These are phyloP conservation scores for Steinernema carpocapsae DNA, from an alignment of 2,888 invertebrate species.

Conservation along the genomic window DNA sequence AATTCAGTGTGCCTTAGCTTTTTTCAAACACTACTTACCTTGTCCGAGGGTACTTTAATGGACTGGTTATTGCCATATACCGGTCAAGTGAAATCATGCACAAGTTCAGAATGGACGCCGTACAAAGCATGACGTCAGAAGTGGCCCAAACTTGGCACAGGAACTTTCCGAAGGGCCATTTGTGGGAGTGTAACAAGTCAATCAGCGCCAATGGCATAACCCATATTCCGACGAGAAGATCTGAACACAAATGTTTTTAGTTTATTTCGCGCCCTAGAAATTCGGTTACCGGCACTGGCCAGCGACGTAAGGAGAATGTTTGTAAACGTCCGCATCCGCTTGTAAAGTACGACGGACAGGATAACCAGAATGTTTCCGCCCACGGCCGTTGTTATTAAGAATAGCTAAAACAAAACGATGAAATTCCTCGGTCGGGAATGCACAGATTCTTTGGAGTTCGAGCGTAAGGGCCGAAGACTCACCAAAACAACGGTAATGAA, in stretches of 20 bases:
- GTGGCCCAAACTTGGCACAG: conserved; percentile 66
- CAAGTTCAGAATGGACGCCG: conserved; percentile 68
- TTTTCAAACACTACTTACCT: conserved; percentile 48
- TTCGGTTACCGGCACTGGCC: conserved; percentile 68
- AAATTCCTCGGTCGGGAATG: conserved; percentile 26
- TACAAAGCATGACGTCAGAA: conserved; percentile 68
- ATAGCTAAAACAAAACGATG: conserved; percentile 52
- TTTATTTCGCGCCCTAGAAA: neutral
- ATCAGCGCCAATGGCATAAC: conserved; percentile 70
- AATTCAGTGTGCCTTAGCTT: conserved; percentile 37
- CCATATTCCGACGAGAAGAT: conserved; percentile 68
- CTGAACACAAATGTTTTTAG: conserved; percentile 42
- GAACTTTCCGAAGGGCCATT: conserved; percentile 65
- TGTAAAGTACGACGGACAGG: conserved; percentile 69
- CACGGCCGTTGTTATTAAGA: conserved; percentile 66
- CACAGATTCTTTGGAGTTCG: too few species aligned
- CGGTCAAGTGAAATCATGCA: conserved; percentile 69
- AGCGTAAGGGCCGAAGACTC: conserved; percentile 22
- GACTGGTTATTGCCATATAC: conserved; percentile 70
- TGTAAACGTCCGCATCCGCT: conserved; percentile 70
- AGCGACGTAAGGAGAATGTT: conserved; percentile 70
- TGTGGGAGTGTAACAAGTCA: conserved; percentile 68
- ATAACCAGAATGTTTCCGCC: conserved; percentile 70
- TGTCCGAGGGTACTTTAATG: conserved; percentile 69
- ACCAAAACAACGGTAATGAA: conserved; percentile 66